Conservation (phyloP, 2,888 invertebrate species). For the Resseliella maxima region DNA sequence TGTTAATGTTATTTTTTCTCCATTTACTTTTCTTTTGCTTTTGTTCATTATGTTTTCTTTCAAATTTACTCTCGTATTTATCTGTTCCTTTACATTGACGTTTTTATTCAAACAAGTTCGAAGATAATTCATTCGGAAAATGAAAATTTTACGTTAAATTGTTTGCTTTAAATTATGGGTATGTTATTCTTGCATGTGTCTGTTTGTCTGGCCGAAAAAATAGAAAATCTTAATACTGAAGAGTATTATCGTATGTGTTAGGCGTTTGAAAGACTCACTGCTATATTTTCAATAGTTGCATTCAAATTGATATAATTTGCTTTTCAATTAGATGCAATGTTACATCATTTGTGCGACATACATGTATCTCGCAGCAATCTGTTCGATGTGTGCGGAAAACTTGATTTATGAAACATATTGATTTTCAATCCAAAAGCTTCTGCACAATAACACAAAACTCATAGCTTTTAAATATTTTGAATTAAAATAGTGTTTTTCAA, state of each 20-base stretch:
- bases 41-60: neutral
- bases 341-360: neutral
- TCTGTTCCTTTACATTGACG: neutral
- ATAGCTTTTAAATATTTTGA: too few relatives aligned
- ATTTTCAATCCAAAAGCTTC: neutral
- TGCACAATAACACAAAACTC: too few relatives aligned
- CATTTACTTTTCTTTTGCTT: neutral
- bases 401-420: neutral
- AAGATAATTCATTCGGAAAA: slow-evolving; percentile 36
- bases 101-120: slow-evolving; percentile 7
- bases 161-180: too few relatives aligned
- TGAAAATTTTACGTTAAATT: neutral
- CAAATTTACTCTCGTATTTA: neutral
- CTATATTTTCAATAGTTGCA: neutral
- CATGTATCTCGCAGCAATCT: neutral
- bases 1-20: neutral
- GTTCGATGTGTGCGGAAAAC: neutral
- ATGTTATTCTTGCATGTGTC: too few relatives aligned
- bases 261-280: neutral
- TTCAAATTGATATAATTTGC: slow-evolving; percentile 24
- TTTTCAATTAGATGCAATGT: slow-evolving; percentile 26
- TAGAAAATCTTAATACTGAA: neutral
- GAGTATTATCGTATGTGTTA: neutral
- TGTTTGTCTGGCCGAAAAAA: neutral
- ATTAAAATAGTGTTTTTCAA: too few relatives aligned